Evolutionary conservation across 2,797 vertebrate species (phyloP), one percentile per base, ranked within the genome.

Genomic region (Novumbra hubbsi): DNA sequence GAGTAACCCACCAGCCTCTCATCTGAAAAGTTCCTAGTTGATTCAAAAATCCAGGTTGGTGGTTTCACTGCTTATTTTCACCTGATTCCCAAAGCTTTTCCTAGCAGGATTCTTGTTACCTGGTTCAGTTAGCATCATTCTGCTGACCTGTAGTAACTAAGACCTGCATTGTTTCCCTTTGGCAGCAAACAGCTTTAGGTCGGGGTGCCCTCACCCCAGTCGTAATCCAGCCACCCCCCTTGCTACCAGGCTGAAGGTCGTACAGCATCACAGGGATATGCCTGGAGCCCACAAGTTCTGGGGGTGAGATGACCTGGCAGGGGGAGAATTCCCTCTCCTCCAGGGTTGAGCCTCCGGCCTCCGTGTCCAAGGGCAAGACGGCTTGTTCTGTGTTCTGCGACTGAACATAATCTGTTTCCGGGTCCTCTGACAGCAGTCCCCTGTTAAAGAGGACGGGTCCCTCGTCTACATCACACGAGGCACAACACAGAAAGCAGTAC

Each of bases 231-330:
- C 1, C 19, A 15, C 21, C n/a, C 11, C n/a, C n/a, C 52, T 57
- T 57, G 7, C 52, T 21, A n/a, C 52, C 38, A 2, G n/a, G 32
- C 17, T 68, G 34, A 11, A 68, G 65, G 65, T 48, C 38, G 2
- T 27, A 68, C 38, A 48, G 14, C 15, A 41, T 48, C 41, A 48
- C 66, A 68, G 66, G 66, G 34, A 68, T 45, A 41, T 41, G 48
- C 38, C 38, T 68, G 34, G 38, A 6, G n/a, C 38, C 41, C 14
- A 48, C 9, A 45, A n/a, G 41, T n/a, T 21, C 3, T 15, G 66
- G 15, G n/a, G 66, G 41, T 45, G 41, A 30, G 38, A 68, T 41
- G 11, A 48, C 14, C 27, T 14, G 24, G 60, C 60, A 63, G 27
- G 24, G 60, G 27, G 60, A 63, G 60, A 17, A 41, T 11, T 41